These are phyloP conservation scores for Alaudala cheleensis DNA, from an alignment of 2,113 vertebrate species.

Conservation along the genomic window DNA sequence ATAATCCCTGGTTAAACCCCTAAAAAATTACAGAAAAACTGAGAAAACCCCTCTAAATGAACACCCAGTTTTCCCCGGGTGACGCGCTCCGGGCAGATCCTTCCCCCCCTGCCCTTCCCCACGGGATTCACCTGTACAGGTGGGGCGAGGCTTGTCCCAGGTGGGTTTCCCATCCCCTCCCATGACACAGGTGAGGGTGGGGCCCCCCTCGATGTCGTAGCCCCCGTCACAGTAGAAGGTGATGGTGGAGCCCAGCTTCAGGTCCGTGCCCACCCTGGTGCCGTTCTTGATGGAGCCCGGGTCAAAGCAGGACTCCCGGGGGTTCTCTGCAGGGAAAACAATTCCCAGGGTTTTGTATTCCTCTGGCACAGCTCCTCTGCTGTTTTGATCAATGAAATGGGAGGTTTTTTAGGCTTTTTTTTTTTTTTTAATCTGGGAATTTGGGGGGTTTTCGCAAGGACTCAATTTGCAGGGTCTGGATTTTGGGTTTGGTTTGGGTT, in stretches of 20 bases:
- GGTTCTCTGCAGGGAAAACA: slow-evolving; percentile 83
- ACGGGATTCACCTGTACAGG: slow-evolving; percentile 83
- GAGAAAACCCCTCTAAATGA: accelerated
- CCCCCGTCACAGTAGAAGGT: slow-evolving; percentile 94
- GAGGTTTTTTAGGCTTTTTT: not conserved
- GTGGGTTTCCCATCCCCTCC: slow-evolving; percentile 89
- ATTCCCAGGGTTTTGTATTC: not conserved
- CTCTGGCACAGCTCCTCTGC: not conserved
- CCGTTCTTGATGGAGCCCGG: slow-evolving; percentile 90
- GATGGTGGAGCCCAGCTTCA: slow-evolving; percentile 91
- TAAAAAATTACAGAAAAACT: accelerated
- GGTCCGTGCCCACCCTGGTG: slow-evolving; percentile 85
- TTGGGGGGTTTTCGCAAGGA: not conserved
- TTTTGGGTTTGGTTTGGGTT: not conserved
- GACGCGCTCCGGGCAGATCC: accelerated
- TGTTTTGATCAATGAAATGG: accelerated
- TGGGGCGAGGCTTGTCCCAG: slow-evolving; percentile 91
- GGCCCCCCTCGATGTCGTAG: slow-evolving; percentile 88
- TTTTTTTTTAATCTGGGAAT: no score
- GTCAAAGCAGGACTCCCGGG: slow-evolving; percentile 97
- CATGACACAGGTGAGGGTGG: slow-evolving; percentile 91
- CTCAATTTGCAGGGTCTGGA: accelerated
- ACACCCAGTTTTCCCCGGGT: accelerated
- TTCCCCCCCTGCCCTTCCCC: not conserved
- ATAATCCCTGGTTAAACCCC: accelerated